Percentiles rank a stretch among this genome's conserved stretches.
These are phyloP conservation scores for Perca fluviatilis DNA, from an alignment of 2,113 vertebrate species.

Conservation along the genomic window DNA sequence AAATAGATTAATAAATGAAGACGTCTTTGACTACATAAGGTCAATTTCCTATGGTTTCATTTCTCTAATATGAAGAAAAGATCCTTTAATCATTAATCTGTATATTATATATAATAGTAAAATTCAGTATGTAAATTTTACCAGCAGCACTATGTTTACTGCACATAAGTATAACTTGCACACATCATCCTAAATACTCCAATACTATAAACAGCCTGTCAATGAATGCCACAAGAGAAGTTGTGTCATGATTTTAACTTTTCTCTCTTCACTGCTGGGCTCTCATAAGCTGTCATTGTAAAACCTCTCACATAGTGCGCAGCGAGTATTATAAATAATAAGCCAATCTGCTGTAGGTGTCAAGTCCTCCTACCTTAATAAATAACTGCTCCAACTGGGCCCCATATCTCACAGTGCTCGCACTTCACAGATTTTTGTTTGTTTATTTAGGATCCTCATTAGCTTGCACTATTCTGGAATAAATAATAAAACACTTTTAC, in stretches of 20 bases:
- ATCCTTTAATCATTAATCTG: not conserved
- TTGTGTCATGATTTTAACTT: slow-evolving; percentile 52
- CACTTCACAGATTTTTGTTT: slow-evolving; percentile 26
- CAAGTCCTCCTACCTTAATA: slow-evolving; percentile 72
- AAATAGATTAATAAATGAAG: not conserved
- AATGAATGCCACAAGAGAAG: slow-evolving; percentile 16
- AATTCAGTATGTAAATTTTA: slow-evolving; percentile 4
- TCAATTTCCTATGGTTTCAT: not conserved
- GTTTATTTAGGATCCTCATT: no score
- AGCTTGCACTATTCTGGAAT: no score
- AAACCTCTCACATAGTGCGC: slow-evolving; percentile 66
- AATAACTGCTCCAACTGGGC: slow-evolving; percentile 68
- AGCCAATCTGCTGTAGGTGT: slow-evolving; percentile 78
- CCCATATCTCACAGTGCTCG: slow-evolving; percentile 44
- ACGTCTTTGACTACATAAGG: not conserved
- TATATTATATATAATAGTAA: no score
- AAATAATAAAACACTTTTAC: no score
- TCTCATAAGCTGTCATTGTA: slow-evolving; percentile 65
- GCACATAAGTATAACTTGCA: not conserved
- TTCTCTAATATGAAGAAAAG: not conserved
- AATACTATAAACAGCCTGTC: slow-evolving; percentile 34
- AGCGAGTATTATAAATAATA: slow-evolving; percentile 80
- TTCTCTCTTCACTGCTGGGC: slow-evolving; percentile 40
- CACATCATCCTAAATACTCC: slow-evolving; percentile 6
- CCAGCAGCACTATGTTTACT: not conserved